Conservation (phyloP, 2,888 invertebrate genomes). For the Willowsia nigromaculata region DNA sequence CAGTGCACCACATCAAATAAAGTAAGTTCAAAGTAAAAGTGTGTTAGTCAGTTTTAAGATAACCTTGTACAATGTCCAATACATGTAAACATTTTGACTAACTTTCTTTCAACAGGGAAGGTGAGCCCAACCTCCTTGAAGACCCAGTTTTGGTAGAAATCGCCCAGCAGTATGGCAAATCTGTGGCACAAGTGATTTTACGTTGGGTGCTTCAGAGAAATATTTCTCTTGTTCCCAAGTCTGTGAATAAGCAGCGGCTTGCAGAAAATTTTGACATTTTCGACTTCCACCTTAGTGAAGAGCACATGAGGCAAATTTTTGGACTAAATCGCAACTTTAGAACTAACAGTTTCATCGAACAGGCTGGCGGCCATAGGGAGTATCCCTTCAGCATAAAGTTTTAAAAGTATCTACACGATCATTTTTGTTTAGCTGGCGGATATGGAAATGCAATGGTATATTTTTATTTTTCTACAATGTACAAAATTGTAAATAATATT, state of each 20-base stretch:
- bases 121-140: conserved; percentile 85
- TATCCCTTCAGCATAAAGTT: conserved; percentile 82
- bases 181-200: conserved; percentile 86
- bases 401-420: conserved; percentile 77
- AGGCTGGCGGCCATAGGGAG: conserved; percentile 80
- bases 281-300: conserved; percentile 80
- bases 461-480: too few species aligned
- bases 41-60: too few species aligned
- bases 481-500: too few species aligned
- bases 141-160: conserved; percentile 85
- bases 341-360: conserved; percentile 10
- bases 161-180: conserved; percentile 85
- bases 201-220: conserved; percentile 83
- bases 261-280: conserved; percentile 80
- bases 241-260: conserved; percentile 80
- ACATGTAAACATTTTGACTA: neutral
- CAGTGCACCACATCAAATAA: conserved; percentile 84
- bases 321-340: conserved; percentile 81
- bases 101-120: neutral
- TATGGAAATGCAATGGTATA: too few species aligned
- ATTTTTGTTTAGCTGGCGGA: too few species aligned
- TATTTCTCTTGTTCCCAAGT: conserved; percentile 81
- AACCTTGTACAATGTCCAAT: neutral
- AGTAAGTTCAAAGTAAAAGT: conserved; percentile 84
- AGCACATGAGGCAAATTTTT: conserved; percentile 80